Evolutionary conservation across 1,140 invertebrate genomes (phyloP).

Genomic region (Solen grandis): DNA sequence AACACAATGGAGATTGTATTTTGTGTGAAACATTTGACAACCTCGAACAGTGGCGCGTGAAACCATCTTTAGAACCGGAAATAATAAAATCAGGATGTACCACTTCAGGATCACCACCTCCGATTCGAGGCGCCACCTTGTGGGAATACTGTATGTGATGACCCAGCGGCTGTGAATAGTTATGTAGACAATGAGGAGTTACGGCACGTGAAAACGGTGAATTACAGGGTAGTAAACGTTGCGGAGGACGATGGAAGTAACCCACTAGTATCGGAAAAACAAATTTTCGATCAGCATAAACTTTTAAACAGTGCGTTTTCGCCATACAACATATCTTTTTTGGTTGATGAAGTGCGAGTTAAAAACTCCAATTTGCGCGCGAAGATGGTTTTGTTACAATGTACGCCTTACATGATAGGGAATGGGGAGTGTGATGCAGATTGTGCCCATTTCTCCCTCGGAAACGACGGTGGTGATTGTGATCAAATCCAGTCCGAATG

Average conservation of each 20-base stretch:
- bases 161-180: constrained; percentile 68
- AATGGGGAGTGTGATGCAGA: constrained; percentile 65
- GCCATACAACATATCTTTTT: constrained; percentile 74
- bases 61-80: neutral
- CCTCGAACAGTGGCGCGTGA: constrained; percentile 48
- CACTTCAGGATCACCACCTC: constrained; percentile 53
- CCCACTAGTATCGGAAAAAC: constrained; percentile 62
- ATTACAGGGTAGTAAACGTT: constrained; percentile 70
- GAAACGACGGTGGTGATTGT: constrained; percentile 73
- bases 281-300: constrained; percentile 67
- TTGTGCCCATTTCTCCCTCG: constrained; percentile 66
- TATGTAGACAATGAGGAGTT: constrained; percentile 61
- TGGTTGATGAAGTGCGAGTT: constrained; percentile 58
- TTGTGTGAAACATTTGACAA: constrained; percentile 58
- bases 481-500: constrained; percentile 57
- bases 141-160: constrained; percentile 75
- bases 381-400: constrained; percentile 69
- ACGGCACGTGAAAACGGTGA: constrained; percentile 58
- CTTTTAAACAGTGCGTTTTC: constrained; percentile 67
- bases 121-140: constrained; percentile 67
- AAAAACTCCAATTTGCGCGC: constrained; percentile 60
- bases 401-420: constrained; percentile 63
- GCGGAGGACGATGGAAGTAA: constrained; percentile 64
- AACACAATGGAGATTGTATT: constrained; percentile 9
- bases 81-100: constrained; percentile 57